Percentiles rank a stretch among this genome's conserved stretches.
Evolutionary conservation across 2,888 invertebrate species (phyloP).

Genomic region (Ichneumoninae sp.): DNA sequence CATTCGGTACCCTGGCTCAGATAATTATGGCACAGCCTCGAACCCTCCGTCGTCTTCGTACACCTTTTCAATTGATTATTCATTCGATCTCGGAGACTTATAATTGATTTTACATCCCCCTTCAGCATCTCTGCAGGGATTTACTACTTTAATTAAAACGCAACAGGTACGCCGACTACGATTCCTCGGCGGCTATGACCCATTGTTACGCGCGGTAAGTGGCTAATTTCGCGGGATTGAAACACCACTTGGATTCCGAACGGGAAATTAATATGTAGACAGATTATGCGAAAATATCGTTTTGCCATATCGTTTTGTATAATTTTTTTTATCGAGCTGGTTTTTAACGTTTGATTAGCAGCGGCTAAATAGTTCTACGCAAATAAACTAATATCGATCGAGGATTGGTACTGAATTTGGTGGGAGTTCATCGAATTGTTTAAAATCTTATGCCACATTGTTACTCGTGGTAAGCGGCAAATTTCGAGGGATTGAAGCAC

Average conservation of each 20-base stretch:
- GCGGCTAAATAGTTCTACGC: too few relatives aligned
- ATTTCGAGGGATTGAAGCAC: background rate
- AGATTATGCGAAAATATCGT: background rate
- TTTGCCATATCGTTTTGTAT: background rate
- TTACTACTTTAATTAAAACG: conserved; percentile 43
- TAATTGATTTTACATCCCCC: conserved; percentile 52
- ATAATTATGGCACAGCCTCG: conserved; percentile 24
- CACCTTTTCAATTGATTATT: conserved; percentile 54
- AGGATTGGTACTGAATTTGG: background rate
- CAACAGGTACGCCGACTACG: conserved; percentile 31
- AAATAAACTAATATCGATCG: background rate
- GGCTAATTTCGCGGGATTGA: background rate
- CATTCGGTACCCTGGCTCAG: conserved; percentile 27
- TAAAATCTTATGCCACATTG: background rate
- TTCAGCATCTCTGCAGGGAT: background rate
- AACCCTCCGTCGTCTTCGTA: conserved; percentile 28
- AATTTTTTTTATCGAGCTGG: too few relatives aligned
- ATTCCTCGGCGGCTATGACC: background rate
- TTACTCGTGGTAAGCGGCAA: background rate
- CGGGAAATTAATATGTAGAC: background rate
- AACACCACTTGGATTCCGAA: background rate
- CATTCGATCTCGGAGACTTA: conserved; percentile 19
- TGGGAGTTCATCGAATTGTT: background rate
- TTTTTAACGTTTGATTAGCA: too few relatives aligned
- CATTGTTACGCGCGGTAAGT: background rate